These are phyloP conservation scores for Aphelinus certus DNA, from an alignment of 1,140 invertebrate genomes.

Conservation along the genomic window DNA sequence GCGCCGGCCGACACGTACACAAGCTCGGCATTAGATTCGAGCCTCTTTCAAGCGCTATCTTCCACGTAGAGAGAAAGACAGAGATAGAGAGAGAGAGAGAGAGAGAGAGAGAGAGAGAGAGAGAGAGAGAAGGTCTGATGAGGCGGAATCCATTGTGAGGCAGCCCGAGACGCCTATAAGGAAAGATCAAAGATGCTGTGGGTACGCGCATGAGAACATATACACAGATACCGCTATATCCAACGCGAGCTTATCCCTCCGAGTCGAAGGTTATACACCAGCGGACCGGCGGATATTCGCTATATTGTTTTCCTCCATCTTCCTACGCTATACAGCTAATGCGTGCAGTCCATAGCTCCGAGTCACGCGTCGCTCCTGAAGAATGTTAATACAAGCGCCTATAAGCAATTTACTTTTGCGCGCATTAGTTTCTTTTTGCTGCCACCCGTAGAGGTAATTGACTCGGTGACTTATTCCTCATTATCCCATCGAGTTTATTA, in stretches of 20 bases:
- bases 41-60: too few relatives aligned
- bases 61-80: too few relatives aligned
- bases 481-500: too few relatives aligned
- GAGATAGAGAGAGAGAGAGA: too few relatives aligned
- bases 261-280: not conserved
- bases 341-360: not conserved
- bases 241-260: not conserved
- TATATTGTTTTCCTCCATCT: not conserved
- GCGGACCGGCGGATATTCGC: not conserved
- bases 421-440: too few relatives aligned
- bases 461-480: too few relatives aligned
- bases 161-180: not conserved
- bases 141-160: not conserved
- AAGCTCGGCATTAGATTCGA: too few relatives aligned
- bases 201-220: not conserved
- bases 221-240: not conserved
- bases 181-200: slow-evolving; percentile 12
- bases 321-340: not conserved
- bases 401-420: too few relatives aligned
- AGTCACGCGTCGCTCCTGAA: not conserved
- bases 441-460: too few relatives aligned
- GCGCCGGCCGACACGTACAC: too few relatives aligned
- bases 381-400: not conserved
- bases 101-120: too few relatives aligned
- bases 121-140: too few relatives aligned